These are phyloP conservation scores for Pituophis catenifer DNA, from an alignment of 2,113 vertebrate species.

Conservation along the genomic window DNA sequence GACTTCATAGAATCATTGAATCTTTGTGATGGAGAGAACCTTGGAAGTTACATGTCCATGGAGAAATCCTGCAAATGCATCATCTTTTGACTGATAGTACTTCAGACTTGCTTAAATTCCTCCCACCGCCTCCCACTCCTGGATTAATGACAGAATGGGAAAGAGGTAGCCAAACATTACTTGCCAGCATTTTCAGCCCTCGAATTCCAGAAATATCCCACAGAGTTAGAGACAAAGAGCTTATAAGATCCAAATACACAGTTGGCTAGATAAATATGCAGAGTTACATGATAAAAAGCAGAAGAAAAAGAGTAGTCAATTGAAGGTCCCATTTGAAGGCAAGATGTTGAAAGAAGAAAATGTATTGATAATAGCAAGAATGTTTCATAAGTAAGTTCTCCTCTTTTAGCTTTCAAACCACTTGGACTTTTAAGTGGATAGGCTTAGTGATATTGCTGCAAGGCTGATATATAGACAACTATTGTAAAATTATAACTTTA, in stretches of 20 bases:
- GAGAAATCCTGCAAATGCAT: not conserved
- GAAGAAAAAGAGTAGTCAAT: not conserved
- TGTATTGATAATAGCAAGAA: not conserved
- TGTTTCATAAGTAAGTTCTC: not conserved
- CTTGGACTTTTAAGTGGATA: not conserved
- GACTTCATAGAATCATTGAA: not conserved
- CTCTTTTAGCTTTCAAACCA: not conserved
- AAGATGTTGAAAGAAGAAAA: not conserved
- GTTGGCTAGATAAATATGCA: not conserved
- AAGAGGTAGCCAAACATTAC: not conserved
- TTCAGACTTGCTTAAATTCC: not conserved
- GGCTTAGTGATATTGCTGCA: conserved; percentile 1
- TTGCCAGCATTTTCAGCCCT: not conserved
- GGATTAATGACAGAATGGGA: not conserved
- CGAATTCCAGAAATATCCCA: not conserved
- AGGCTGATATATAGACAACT: not conserved
- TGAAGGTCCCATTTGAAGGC: not conserved
- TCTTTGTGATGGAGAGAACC: conserved; percentile 6
- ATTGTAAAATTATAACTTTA: not conserved
- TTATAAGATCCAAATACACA: not conserved
- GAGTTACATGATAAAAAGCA: not conserved
- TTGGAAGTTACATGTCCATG: not conserved
- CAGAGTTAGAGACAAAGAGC: not conserved
- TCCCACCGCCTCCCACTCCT: not conserved
- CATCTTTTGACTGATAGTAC: not conserved